phyloP scores from a whole-genome alignment of 2,113 vertebrate species.

The Ranitomeya imitator region DNA sequence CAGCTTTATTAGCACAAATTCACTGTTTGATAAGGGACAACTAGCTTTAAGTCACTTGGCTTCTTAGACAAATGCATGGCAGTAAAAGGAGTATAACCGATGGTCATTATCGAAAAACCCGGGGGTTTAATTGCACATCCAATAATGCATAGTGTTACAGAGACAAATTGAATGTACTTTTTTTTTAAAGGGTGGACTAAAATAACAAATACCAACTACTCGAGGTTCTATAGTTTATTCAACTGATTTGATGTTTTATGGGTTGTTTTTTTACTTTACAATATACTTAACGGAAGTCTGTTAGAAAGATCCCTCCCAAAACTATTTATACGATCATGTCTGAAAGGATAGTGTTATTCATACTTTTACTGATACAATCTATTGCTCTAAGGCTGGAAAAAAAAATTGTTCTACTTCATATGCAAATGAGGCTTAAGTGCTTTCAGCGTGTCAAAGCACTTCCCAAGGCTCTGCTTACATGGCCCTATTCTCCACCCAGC shows the following conservation, averaged over 20 bases:
- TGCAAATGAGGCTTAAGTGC: no score
- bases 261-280: no score
- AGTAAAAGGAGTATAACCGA: neutral
- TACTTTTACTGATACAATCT: no score
- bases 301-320: no score
- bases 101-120: conserved; percentile 7
- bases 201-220: neutral
- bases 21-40: conserved; percentile 16
- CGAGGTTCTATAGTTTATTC: neutral
- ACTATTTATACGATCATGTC: no score
- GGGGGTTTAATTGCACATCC: conserved; percentile 22
- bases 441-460: no score
- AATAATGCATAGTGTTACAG: conserved; percentile 40
- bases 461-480: no score
- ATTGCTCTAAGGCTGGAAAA: no score
- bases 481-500: no score
- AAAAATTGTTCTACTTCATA: no score
- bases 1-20: conserved; percentile 24
- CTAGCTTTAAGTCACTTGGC: conserved; percentile 42
- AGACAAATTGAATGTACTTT: conserved; percentile 56
- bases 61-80: conserved; percentile 28
- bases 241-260: neutral
- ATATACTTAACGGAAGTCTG: no score
- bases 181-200: conserved; percentile 41
- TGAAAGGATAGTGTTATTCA: no score